Conservation (phyloP, 2,113 vertebrate genomes). For the Chamaetylas fuelleborni region DNA sequence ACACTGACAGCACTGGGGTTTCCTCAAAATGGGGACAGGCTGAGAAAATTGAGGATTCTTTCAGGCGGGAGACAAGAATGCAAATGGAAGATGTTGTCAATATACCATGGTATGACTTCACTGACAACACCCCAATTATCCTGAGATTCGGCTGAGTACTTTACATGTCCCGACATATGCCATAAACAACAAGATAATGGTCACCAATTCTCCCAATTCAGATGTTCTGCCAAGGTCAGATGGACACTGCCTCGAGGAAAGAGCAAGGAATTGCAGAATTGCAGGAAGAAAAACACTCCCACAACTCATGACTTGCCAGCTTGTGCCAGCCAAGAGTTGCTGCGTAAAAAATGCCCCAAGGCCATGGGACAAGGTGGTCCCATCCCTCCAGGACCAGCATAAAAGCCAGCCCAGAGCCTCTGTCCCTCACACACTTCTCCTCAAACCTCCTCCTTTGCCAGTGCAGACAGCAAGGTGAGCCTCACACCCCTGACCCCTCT, state of each 20-base stretch:
- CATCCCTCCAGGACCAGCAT: no score
- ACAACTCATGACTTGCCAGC: rapidly evolving
- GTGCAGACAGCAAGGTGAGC: no score
- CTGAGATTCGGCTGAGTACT: background rate
- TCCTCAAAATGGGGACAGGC: background rate
- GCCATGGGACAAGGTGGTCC: background rate
- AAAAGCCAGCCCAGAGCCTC: no score
- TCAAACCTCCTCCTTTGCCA: no score
- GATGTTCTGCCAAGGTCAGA: background rate
- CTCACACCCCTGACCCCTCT: no score
- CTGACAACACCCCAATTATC: rapidly evolving
- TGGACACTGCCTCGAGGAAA: background rate
- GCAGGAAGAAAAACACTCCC: background rate
- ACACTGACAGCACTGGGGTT: no score
- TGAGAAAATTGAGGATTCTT: background rate
- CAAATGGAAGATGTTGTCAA: background rate
- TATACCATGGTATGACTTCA: background rate
- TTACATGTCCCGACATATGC: background rate
- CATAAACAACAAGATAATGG: background rate
- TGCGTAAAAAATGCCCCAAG: background rate
- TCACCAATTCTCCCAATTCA: rapidly evolving
- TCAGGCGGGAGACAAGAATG: background rate
- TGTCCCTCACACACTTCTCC: no score
- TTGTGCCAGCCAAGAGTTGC: rapidly evolving
- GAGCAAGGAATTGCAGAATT: rapidly evolving